Conservation (phyloP, 2,797 vertebrate genomes). For the Gymnocypris eckloni region DNA sequence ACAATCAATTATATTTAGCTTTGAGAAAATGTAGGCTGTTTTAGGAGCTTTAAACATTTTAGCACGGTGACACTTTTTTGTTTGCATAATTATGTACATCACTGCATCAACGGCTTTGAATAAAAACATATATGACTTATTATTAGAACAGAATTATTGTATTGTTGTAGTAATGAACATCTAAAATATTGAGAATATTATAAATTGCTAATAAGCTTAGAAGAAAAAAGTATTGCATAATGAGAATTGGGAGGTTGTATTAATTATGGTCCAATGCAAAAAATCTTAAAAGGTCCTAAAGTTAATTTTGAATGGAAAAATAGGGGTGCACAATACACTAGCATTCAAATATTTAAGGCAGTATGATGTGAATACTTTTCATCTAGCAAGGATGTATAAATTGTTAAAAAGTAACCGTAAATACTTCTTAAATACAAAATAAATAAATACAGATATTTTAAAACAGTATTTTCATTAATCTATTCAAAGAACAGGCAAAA, state of each 20-base stretch:
- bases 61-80: too few species aligned
- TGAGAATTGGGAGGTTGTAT: not conserved
- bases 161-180: not conserved
- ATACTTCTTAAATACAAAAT: too few species aligned
- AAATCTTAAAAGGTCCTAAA: not conserved
- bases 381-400: not conserved
- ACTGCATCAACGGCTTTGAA: not conserved
- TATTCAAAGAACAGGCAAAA: too few species aligned
- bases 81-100: not conserved
- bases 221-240: not conserved
- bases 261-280: not conserved
- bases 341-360: not conserved
- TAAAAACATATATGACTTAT: not conserved
- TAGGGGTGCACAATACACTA: not conserved
- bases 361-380: not conserved
- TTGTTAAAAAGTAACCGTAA: too few species aligned
- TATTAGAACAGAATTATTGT: not conserved
- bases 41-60: not conserved
- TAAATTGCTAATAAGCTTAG: not conserved
- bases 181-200: not conserved
- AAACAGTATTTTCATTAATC: too few species aligned
- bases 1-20: not conserved
- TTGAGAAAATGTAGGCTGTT: not conserved
- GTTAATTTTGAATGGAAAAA: not conserved
- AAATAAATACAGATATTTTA: too few species aligned